A percentile compares a stretch with the other conserved stretches of the same genome.
Evolutionary conservation across 30 jellyfish, hydroid and myxozoan genomes (phyloP).

Genomic region (Aurelia sp.): DNA sequence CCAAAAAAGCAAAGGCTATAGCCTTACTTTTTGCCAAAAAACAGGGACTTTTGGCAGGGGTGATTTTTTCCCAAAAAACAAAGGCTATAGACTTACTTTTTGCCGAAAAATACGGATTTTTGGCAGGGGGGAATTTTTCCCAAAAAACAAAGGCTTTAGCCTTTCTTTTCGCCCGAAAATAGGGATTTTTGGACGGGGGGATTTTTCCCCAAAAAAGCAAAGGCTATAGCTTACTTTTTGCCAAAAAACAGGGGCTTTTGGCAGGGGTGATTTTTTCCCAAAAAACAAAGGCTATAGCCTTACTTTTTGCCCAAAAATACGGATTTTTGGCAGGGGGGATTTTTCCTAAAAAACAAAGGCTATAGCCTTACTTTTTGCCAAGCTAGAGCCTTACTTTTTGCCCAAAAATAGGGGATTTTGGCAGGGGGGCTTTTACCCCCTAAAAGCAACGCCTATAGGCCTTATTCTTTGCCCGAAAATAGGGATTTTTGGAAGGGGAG

Average conservation of each 20-base stretch:
- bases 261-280: not conserved
- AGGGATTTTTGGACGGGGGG: not conserved
- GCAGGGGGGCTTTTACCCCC: no score
- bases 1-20: not conserved
- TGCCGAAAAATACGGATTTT: not conserved
- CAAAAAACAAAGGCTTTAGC: not conserved
- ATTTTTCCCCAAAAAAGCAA: not conserved
- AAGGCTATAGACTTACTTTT: not conserved
- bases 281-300: constrained; percentile 1
- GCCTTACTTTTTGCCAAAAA: not conserved
- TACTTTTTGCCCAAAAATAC: not conserved
- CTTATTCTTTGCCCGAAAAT: no score
- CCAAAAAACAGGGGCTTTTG: not conserved
- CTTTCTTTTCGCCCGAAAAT: not conserved
- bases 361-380: not conserved
- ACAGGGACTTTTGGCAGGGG: not conserved
- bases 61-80: not conserved
- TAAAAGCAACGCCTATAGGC: no score
- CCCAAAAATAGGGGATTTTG: not conserved
- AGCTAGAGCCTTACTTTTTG: no score
- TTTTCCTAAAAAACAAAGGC: not conserved
- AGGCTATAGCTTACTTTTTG: not conserved
- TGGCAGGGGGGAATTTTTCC: not conserved
- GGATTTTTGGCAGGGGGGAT: not conserved
- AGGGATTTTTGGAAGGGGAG: no score